Evolutionary conservation across 2,888 invertebrate genomes (phyloP).

Genomic region (Dendrolimus houi): DNA sequence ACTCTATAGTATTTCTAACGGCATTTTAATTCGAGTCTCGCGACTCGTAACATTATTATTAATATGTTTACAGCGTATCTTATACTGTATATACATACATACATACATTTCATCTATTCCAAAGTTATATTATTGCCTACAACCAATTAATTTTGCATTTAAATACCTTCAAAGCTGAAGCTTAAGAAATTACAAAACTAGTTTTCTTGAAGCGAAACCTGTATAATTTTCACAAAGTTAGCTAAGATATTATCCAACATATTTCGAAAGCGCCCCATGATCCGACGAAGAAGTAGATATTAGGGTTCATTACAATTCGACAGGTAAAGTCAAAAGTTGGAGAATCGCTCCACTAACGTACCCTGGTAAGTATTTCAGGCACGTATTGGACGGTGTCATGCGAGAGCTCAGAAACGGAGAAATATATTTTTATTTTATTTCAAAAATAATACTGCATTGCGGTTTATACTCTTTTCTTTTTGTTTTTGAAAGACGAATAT

Average conservation of each 20-base stretch:
- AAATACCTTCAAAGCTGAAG: not conserved
- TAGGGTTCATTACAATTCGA: constrained; percentile 48
- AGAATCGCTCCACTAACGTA: constrained; percentile 28
- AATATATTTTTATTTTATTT: not conserved
- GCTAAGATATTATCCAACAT: constrained; percentile 17
- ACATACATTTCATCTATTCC: too few relatives aligned
- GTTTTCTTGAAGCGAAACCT: not conserved
- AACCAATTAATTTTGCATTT: too few relatives aligned
- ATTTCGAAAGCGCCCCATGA: constrained; percentile 20
- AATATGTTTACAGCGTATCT: too few relatives aligned
- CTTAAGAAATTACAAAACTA: not conserved
- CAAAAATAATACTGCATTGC: too few relatives aligned
- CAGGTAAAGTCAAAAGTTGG: constrained; percentile 51
- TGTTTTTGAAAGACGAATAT: too few relatives aligned
- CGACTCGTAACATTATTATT: too few relatives aligned
- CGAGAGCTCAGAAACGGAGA: constrained; percentile 10
- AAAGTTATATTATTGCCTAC: too few relatives aligned
- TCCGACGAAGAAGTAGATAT: constrained; percentile 26
- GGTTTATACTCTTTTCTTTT: too few relatives aligned
- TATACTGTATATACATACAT: too few relatives aligned
- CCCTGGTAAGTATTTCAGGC: constrained; percentile 33
- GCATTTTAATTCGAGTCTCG: too few relatives aligned
- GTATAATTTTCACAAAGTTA: constrained; percentile 16
- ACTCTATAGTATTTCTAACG: too few relatives aligned
- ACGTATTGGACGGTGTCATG: constrained; percentile 42